Conservation (phyloP, 2,113 vertebrate species). For the Rhinichthys klamathensis region DNA sequence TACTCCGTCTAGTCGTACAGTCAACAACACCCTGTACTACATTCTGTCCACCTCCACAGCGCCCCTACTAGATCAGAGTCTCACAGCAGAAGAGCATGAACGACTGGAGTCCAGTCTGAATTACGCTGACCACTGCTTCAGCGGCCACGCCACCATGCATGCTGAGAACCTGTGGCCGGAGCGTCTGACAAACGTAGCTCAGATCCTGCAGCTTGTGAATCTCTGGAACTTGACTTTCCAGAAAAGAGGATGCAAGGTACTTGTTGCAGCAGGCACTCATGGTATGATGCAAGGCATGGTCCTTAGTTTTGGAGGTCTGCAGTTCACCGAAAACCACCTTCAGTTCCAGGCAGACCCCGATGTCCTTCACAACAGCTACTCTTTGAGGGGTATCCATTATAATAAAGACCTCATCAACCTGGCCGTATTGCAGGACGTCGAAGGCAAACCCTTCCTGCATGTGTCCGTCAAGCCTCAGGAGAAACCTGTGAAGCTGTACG, state of each 20-base stretch:
- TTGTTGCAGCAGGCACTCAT: slow-evolving; percentile 86
- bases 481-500: slow-evolving; percentile 86
- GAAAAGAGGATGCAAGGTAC: slow-evolving; percentile 91
- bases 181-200: slow-evolving; percentile 75
- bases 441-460: slow-evolving; percentile 91
- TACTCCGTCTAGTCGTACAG: slow-evolving; percentile 88
- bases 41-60: slow-evolving; percentile 84
- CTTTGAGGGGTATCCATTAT: slow-evolving; percentile 91
- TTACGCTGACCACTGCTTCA: slow-evolving; percentile 98
- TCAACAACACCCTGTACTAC: slow-evolving; percentile 95
- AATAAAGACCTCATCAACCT: slow-evolving; percentile 90
- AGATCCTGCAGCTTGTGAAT: slow-evolving; percentile 90
- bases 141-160: slow-evolving; percentile 95
- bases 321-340: slow-evolving; percentile 98
- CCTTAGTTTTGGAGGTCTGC: slow-evolving; percentile 95
- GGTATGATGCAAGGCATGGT: slow-evolving; percentile 95
- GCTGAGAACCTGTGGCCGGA: slow-evolving; percentile 94
- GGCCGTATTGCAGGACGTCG: slow-evolving; percentile 85
- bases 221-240: slow-evolving; percentile 94
- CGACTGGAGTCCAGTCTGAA: slow-evolving; percentile 87
- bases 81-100: slow-evolving; percentile 78
- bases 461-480: slow-evolving; percentile 90
- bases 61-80: slow-evolving; percentile 81
- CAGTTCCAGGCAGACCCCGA: slow-evolving; percentile 97
- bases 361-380: slow-evolving; percentile 95